Evolutionary conservation across 2,888 invertebrate genomes (phyloP).

Genomic region (Patella ulyssiponensis): DNA sequence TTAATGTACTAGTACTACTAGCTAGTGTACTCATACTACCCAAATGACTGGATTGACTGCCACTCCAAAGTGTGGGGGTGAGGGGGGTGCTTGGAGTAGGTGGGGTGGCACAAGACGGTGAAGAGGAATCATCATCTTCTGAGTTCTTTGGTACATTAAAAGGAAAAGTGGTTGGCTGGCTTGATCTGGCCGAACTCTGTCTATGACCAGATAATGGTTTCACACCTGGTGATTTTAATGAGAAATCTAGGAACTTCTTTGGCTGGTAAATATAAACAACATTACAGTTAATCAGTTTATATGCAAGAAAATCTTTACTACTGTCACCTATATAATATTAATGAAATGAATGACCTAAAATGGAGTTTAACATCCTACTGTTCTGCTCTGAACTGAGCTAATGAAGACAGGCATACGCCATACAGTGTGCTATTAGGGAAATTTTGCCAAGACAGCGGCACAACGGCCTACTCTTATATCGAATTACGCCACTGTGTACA

Average conservation of each 20-base stretch:
- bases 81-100: conserved; percentile 74
- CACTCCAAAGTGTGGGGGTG: conserved; percentile 56
- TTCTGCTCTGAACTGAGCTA: too few relatives aligned
- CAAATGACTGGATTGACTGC: neutral
- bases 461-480: too few relatives aligned
- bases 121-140: conserved; percentile 70
- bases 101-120: conserved; percentile 62
- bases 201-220: conserved; percentile 78
- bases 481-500: too few relatives aligned
- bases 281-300: neutral
- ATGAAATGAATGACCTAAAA: too few relatives aligned
- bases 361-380: too few relatives aligned
- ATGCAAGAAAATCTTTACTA: too few relatives aligned
- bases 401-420: too few relatives aligned
- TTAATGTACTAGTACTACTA: conserved; percentile 70
- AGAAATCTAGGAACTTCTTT: conserved; percentile 83
- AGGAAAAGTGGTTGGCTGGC: conserved; percentile 52
- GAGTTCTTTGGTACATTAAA: conserved; percentile 65
- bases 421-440: too few relatives aligned
- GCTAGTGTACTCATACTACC: conserved; percentile 46
- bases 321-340: too few relatives aligned
- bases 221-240: conserved; percentile 90
- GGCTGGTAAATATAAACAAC: conserved; percentile 75
- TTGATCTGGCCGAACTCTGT: conserved; percentile 51
- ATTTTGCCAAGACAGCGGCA: too few relatives aligned